Evolutionary conservation across 1,140 invertebrate species (phyloP).

Genomic region (Bombus waltoni): DNA sequence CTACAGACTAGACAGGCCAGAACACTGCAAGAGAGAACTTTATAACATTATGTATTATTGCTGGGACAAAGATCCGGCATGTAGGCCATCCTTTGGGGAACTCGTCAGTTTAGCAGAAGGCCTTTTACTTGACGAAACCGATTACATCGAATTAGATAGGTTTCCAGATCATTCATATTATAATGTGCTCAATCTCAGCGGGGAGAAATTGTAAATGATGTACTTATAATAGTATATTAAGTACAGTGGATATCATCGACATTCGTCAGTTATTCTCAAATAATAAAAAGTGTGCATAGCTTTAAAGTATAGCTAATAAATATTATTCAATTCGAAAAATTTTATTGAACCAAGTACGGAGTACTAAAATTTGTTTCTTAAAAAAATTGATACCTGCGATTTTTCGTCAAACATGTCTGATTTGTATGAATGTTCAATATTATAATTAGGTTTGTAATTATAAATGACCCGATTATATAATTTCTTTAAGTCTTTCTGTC

Average conservation of each 20-base stretch:
- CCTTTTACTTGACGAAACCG: conserved; percentile 92
- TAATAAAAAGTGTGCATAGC: neutral
- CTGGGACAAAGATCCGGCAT: conserved; percentile 92
- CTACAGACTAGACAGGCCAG: conserved; percentile 93
- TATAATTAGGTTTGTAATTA: neutral
- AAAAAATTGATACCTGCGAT: neutral
- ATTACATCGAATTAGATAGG: conserved; percentile 95
- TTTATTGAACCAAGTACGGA: neutral
- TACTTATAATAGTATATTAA: neutral
- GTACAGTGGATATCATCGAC: too few relatives aligned
- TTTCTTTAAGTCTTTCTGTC: neutral
- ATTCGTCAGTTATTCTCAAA: too few relatives aligned
- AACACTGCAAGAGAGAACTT: conserved; percentile 93
- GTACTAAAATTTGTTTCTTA: neutral
- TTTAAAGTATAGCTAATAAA: too few relatives aligned
- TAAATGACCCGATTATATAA: neutral
- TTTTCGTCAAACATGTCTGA: conserved; percentile 8
- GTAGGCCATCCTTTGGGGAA: conserved; percentile 91
- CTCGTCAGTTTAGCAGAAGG: conserved; percentile 91
- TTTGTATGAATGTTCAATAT: neutral
- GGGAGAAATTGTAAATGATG: conserved; percentile 88
- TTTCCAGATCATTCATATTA: conserved; percentile 98
- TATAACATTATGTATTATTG: conserved; percentile 98
- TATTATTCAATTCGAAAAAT: neutral
- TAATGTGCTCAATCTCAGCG: conserved; percentile 93